Evolutionary conservation across 2,113 vertebrate species (phyloP).

Genomic region (Rhineura floridana): DNA sequence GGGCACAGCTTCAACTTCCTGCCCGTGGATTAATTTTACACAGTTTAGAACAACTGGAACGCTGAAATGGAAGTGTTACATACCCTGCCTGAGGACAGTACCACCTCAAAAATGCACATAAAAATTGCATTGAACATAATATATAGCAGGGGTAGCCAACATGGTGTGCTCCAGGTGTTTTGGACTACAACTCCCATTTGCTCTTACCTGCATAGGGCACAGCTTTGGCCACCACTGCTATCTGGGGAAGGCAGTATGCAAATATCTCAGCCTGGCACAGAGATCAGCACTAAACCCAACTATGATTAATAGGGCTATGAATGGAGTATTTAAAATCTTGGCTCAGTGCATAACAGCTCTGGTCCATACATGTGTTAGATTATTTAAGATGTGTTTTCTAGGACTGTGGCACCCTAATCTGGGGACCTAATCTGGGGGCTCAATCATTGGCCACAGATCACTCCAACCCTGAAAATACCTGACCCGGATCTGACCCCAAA

Average conservation of each 20-base stretch:
- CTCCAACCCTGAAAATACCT: too few species aligned
- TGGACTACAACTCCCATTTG: too few species aligned
- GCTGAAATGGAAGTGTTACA: background rate
- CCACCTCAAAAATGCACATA: background rate
- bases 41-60: background rate
- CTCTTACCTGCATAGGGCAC: too few species aligned
- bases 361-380: constrained; percentile 7
- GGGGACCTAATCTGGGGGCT: too few species aligned
- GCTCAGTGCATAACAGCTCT: constrained; percentile 27
- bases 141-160: too few species aligned
- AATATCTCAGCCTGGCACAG: background rate
- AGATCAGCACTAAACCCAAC: background rate
- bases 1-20: background rate
- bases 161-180: too few species aligned
- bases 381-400: constrained; percentile 3
- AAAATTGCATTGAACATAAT: background rate
- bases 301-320: background rate
- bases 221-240: too few species aligned
- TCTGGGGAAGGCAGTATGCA: too few species aligned
- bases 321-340: background rate
- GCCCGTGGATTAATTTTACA: background rate
- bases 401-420: too few species aligned
- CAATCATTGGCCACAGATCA: too few species aligned
- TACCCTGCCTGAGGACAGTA: background rate
- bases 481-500: too few species aligned